Percentiles rank a stretch among this genome's conserved stretches.
Conservation (phyloP, 2,888 invertebrate species). For the Sphinx pinastri region DNA sequence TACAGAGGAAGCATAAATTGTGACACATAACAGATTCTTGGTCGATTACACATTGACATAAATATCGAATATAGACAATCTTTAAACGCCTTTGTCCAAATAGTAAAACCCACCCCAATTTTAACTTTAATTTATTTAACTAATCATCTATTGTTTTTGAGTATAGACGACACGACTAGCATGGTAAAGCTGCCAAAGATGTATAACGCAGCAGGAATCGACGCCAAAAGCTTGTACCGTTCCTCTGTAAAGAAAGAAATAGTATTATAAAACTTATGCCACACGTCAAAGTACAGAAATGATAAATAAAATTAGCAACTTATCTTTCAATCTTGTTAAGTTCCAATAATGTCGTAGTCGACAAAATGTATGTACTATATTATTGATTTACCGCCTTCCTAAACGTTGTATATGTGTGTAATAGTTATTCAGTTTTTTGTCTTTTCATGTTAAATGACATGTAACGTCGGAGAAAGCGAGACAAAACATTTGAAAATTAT, state of each 20-base stretch:
- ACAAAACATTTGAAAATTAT: no score
- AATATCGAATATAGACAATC: neutral
- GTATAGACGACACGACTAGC: conserved; percentile 77
- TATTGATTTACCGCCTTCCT: no score
- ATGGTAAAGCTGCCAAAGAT: conserved; percentile 89
- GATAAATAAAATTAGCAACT: neutral
- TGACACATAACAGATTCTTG: neutral
- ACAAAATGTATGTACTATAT: neutral
- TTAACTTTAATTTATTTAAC: conserved; percentile 36
- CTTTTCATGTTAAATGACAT: no score
- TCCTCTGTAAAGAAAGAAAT: conserved; percentile 86
- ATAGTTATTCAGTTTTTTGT: no score
- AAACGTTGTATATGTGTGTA: no score
- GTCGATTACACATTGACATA: neutral
- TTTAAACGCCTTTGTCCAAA: neutral
- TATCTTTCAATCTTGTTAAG: neutral
- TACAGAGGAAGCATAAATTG: neutral
- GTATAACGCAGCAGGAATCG: conserved; percentile 91
- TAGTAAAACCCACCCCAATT: neutral
- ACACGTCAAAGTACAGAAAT: neutral
- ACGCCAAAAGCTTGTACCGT: conserved; percentile 89
- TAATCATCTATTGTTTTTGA: conserved; percentile 69
- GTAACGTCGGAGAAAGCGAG: no score
- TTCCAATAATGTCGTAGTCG: neutral
- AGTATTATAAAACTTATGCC: conserved; percentile 27